Evolutionary conservation across 2,113 vertebrate genomes (phyloP), one percentile per base, ranked within the genome.

Genomic region (Mormoops blainvillei): DNA sequence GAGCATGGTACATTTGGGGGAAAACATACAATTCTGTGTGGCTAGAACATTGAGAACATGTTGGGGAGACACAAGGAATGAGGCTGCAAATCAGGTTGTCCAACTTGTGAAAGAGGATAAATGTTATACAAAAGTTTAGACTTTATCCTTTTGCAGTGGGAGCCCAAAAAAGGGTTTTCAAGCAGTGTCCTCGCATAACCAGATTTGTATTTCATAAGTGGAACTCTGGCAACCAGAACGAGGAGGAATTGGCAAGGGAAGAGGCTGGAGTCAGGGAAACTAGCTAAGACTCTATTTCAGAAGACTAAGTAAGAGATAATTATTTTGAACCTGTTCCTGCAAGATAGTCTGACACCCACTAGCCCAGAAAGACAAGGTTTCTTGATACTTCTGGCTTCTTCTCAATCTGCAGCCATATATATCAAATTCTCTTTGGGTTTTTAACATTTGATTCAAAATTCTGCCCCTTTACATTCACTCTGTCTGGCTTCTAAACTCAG

Each of bases 191-290:
- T 58, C 63, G 78, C 43, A 86, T 76, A 73, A 84, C 73, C 67
- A 91, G 45, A 58, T 82, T 74, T 85, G 36, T 77, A 71, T 90
- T 96, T 94, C 91, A 65, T 78, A 94, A 96, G 71, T 70, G 74
- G 81, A 84, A 81, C 41, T 50, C 81, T 77, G 90, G 92, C 65
- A 92, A 67, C 36, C 80, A 67, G 18, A 13, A 11, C n/a, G 63
- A 92, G 83, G 38, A 93, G 50, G 43, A 91, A 65, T 63, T 96
- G 89, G 61, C 85, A 94, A 56, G 14, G 28, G 48, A 88, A 88
- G 71, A 94, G 58, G 31, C 48, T 90, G 45, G 48, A 91, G 45
- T 83, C 20, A 67, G 63, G 63, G 48, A 95, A 96, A 74, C 76
- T 68, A 91, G 28, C n/a, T 70, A 73, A 63, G 24, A 52, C 33